Percentiles rank a stretch among this genome's conserved stretches.
phyloP scores from a whole-genome alignment of 2,797 vertebrate genomes.

The Nannoperca obscura region DNA sequence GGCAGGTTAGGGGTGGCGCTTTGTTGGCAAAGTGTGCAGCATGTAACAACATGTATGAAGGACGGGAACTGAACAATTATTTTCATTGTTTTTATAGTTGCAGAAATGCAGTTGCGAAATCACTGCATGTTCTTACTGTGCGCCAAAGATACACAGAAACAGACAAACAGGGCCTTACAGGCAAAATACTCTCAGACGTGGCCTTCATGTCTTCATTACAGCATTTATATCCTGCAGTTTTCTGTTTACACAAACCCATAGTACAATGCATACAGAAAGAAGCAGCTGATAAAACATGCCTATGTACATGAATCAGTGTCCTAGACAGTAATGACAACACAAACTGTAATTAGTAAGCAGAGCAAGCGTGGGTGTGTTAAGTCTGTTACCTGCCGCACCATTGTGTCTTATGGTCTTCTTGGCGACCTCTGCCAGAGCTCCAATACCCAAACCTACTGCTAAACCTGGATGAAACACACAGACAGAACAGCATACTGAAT shows the following conservation, averaged over 20 bases:
- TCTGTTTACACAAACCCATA: background rate
- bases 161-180: background rate
- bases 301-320: background rate
- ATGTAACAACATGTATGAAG: slow-evolving; percentile 33
- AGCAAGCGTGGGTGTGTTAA: slow-evolving; percentile 1
- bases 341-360: background rate
- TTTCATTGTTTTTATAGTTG: background rate
- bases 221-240: background rate
- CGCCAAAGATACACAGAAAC: background rate
- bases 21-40: background rate
- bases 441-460: slow-evolving; percentile 95
- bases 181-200: background rate
- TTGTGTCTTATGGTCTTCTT: slow-evolving; percentile 93
- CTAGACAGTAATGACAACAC: background rate
- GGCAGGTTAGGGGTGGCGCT: background rate
- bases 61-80: background rate
- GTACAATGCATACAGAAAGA: background rate
- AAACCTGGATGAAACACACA: slow-evolving; percentile 85
- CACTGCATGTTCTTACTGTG: background rate
- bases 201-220: background rate
- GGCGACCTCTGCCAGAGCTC: slow-evolving; percentile 95
- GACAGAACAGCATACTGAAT: no score
- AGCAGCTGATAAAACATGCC: background rate
- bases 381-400: slow-evolving; percentile 82
- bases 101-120: background rate